Evolutionary conservation across 2,797 vertebrate species (phyloP), one percentile per base, ranked within the genome.

Genomic region (Halcyon smyrnensis): DNA sequence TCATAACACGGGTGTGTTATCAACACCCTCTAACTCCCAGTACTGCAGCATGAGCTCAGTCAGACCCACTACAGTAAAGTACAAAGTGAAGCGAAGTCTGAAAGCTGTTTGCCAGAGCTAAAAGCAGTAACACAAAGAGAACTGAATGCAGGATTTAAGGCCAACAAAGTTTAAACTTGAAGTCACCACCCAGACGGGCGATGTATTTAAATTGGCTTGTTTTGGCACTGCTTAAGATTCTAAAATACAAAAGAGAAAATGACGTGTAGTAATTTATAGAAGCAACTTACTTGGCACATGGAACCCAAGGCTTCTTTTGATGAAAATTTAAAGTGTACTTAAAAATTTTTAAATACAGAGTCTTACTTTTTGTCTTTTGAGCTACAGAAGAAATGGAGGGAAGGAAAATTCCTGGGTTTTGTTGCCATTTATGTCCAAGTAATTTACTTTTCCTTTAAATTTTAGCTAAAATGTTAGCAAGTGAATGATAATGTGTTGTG

Each of bases 151-250:
- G 60, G 64, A 89, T 95, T 83, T 80, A 95, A 97, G 97, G 96
- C 97, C 97, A 97, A 95, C 87, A 94, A 95, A 98, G 98, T 97
- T 96, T 97, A 93, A 98, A 98, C 97, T 96, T 97, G 90, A 97
- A 97, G 96, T 97, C 95, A 89, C 83, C 91, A 91, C 94, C 96
- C 96, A 27, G 94, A 98, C 94, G 95, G 95, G 78, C 74, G 67
- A 50, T 97, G 95, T 94, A 91, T 97, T 97, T 97, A 97, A 98
- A 97, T 97, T 91, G 96, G 93, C 87, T 97, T 97, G 89, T 97
- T 98, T 97, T 98, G 98, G 96, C 97, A 98, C 70, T 83, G 43
- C 48, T 75, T 94, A 56, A 78, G 93, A 80, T 95, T 86, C 91
- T 92, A 93, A 97, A 98, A 97, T 87, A 95, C 15, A 45, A 94